These are phyloP conservation scores for Drosophila barbarae DNA, from an alignment of 2,888 invertebrate genomes.

Conservation along the genomic window DNA sequence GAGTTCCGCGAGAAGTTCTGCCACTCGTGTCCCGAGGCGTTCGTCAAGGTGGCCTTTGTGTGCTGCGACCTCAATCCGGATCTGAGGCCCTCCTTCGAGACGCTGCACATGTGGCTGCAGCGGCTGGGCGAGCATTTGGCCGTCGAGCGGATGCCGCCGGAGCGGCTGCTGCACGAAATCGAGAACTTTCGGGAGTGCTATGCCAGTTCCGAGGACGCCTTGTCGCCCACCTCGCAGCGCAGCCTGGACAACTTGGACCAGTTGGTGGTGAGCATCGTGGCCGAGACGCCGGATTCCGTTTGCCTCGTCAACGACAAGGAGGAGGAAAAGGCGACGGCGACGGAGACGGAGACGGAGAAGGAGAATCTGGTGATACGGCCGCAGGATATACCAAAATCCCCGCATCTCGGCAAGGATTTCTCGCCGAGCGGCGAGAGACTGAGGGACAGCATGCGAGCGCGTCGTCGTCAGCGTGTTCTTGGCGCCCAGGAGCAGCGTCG, in stretches of 20 bases:
- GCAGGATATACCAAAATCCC: slow-evolving; percentile 79
- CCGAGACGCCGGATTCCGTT: not conserved
- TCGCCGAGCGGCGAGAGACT: slow-evolving; percentile 79
- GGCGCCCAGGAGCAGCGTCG: slow-evolving; percentile 64
- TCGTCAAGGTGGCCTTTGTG: slow-evolving; percentile 92
- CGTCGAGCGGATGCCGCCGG: slow-evolving; percentile 83
- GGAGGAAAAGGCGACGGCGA: not conserved
- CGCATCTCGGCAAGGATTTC: slow-evolving; percentile 79
- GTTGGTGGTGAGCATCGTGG: slow-evolving; percentile 29
- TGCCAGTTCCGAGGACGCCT: slow-evolving; percentile 77
- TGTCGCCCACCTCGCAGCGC: slow-evolving; percentile 78
- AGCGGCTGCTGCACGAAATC: slow-evolving; percentile 86
- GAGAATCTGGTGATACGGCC: slow-evolving; percentile 63
- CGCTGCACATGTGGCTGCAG: slow-evolving; percentile 93
- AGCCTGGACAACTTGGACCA: slow-evolving; percentile 78
- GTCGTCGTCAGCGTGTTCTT: slow-evolving; percentile 75
- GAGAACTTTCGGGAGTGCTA: slow-evolving; percentile 83
- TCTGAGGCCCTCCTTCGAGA: slow-evolving; percentile 92
- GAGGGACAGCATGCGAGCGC: slow-evolving; percentile 79
- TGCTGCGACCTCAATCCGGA: slow-evolving; percentile 96
- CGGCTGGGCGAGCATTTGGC: slow-evolving; percentile 87
- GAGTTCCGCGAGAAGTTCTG: slow-evolving; percentile 94
- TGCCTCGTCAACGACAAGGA: not conserved
- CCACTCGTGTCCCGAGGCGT: slow-evolving; percentile 88
- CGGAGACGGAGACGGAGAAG: slow-evolving; percentile 49